These are phyloP conservation scores for Taeniopygia guttata DNA, from an alignment of 2,797 vertebrate genomes.

Conservation along the genomic window DNA sequence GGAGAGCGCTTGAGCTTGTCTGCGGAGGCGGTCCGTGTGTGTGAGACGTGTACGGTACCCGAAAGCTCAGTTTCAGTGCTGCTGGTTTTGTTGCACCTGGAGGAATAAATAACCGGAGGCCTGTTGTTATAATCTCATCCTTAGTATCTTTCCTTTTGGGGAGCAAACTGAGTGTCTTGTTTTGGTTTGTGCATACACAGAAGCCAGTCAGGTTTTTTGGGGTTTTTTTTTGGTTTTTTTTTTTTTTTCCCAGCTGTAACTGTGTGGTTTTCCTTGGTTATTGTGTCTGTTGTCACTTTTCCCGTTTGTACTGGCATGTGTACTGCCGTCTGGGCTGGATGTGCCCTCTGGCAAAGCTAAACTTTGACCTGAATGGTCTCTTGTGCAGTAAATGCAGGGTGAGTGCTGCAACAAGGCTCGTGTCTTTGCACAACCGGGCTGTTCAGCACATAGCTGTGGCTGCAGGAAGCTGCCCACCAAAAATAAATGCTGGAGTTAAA, in stretches of 20 bases:
- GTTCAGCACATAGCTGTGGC: neutral
- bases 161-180: neutral
- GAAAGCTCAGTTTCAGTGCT: neutral
- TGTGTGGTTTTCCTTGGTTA: neutral
- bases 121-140: neutral
- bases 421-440: neutral
- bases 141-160: neutral
- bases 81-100: neutral
- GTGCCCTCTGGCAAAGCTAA: neutral
- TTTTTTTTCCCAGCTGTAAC: neutral
- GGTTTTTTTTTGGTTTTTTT: neutral
- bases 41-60: conserved; percentile 7
- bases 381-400: neutral
- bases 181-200: neutral
- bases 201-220: neutral
- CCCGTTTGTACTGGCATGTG: rapidly evolving
- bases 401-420: neutral
- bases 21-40: neutral
- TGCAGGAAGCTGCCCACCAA: rapidly evolving
- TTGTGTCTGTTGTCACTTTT: neutral
- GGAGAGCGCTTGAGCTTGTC: neutral
- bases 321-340: neutral
- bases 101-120: neutral
- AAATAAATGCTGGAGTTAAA: neutral
- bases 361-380: neutral